Evolutionary conservation across 2,888 invertebrate species (phyloP).

Genomic region (Drosophila meridionalis): DNA sequence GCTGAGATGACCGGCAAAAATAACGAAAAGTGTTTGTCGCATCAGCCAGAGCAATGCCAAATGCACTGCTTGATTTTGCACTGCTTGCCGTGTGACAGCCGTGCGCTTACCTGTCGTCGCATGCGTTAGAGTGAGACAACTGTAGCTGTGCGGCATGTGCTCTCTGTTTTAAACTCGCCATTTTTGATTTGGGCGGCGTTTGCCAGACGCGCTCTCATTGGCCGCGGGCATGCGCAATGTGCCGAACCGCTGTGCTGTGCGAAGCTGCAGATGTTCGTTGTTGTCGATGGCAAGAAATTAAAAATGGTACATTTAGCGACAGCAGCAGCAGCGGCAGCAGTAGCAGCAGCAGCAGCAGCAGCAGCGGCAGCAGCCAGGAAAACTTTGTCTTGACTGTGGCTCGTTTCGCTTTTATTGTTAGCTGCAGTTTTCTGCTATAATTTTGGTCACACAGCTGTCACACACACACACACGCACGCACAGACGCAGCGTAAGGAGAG

Average conservation of each 20-base stretch:
- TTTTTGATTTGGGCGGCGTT: conserved; percentile 85
- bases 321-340: conserved; percentile 19
- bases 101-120: conserved; percentile 10
- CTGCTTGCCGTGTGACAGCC: conserved; percentile 38
- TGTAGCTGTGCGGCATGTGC: conserved; percentile 30
- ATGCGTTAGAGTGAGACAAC: conserved; percentile 45
- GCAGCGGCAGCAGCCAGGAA: conserved; percentile 47
- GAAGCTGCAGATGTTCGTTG: conserved; percentile 72
- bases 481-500: conserved; percentile 11
- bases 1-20: conserved; percentile 57
- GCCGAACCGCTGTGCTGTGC: conserved; percentile 31
- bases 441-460: conserved; percentile 83
- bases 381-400: conserved; percentile 67
- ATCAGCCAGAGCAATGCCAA: conserved; percentile 28
- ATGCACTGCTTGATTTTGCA: conserved; percentile 60
- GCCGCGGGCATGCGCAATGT: conserved; percentile 79
- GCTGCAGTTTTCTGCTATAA: conserved; percentile 74
- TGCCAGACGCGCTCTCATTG: conserved; percentile 76
- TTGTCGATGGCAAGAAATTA: conserved; percentile 73
- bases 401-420: conserved; percentile 71
- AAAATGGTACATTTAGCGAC: conserved; percentile 77
- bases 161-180: conserved; percentile 81
- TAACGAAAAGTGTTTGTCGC: conserved; percentile 34
- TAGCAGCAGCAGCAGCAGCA: conserved; percentile 27
- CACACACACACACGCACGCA: conserved; percentile 53